Base-by-base conservation (phyloP, 2,113 vertebrate species). In the Grammomys dolichurus region DNA sequence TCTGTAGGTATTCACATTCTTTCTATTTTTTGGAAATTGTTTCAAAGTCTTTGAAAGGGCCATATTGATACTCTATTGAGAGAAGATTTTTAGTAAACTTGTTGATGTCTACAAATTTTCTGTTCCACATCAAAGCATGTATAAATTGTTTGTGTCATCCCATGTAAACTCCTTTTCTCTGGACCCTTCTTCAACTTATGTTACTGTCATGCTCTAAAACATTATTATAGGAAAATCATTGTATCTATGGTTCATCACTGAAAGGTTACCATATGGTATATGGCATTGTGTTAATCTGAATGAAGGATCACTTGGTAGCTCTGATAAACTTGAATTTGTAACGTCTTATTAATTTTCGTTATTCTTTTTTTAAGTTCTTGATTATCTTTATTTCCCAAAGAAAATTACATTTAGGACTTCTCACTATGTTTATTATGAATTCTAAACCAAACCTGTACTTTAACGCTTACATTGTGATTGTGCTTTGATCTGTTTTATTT, bases 401-500 rank as follows among this genome's bases (percentile, higher is more conserved):
- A 40, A 40, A 40, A 20, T 9, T 28, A 93, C 0, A 3, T 3
- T 26, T 89, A 36, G 1, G 1, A 0, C 54, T 46, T 89, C 7
- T 10, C 9, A 2, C 2, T 36, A 24, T 14, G 60, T 0, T 14
- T 60, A 12, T 7, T 31, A 56, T 36, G 19, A 92, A 87, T 92
- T 87, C 60, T 54, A 87, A 87, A 67, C 19, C 7, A 92, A 95
- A 51, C 7, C 16, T 43, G 5, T 24, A 33, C 63, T 84, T 95
- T n/a, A 87, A 28, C 2, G 60, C 28, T 43, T 3, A 2, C 0
- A 26, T 26, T 3, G 28, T 91, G 8, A 54, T 56, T 92, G n/a
- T 73, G 22, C 33, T 90, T 95, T 94, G 16, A 91, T 77, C 60
- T 33, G 3, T 40, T 67, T 94, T 46, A 81, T 87, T 92, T 92